Conservation (phyloP, 2,888 invertebrate species). For the Syrphus vitripennis region DNA sequence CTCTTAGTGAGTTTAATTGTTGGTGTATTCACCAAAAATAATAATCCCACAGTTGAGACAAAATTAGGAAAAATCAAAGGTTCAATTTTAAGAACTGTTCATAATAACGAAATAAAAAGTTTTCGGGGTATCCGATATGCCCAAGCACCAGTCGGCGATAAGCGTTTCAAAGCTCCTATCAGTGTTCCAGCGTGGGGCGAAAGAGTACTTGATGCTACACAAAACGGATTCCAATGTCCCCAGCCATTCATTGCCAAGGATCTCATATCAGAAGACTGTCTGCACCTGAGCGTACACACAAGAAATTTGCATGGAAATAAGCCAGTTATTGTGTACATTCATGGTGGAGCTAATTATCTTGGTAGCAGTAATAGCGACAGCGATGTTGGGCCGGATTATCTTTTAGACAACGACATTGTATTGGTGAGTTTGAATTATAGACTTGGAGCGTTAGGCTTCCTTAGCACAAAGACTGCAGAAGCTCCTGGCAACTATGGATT, state of each 20-base stretch:
- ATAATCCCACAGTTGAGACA: slow-evolving; percentile 69
- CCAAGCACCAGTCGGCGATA: slow-evolving; percentile 79
- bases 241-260: slow-evolving; percentile 62
- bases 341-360: slow-evolving; percentile 76
- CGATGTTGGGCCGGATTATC: slow-evolving; percentile 76
- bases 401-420: slow-evolving; percentile 77
- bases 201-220: slow-evolving; percentile 78
- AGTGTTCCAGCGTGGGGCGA: slow-evolving; percentile 77
- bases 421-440: slow-evolving; percentile 78
- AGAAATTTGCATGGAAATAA: slow-evolving; percentile 48
- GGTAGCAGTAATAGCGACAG: slow-evolving; percentile 75
- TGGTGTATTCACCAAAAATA: background rate
- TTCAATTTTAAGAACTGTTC: slow-evolving; percentile 79
- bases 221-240: slow-evolving; percentile 80
- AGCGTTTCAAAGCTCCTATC: slow-evolving; percentile 80
- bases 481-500: slow-evolving; percentile 86
- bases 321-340: slow-evolving; percentile 77
- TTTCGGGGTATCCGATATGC: slow-evolving; percentile 82
- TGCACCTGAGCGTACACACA: slow-evolving; percentile 84
- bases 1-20: background rate
- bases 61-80: slow-evolving; percentile 80
- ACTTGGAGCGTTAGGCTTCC: slow-evolving; percentile 81
- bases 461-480: slow-evolving; percentile 84
- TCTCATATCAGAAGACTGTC: slow-evolving; percentile 84
- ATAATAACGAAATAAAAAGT: slow-evolving; percentile 80